Evolutionary conservation across 2,113 vertebrate species (phyloP).

Genomic region (Scomber japonicus): DNA sequence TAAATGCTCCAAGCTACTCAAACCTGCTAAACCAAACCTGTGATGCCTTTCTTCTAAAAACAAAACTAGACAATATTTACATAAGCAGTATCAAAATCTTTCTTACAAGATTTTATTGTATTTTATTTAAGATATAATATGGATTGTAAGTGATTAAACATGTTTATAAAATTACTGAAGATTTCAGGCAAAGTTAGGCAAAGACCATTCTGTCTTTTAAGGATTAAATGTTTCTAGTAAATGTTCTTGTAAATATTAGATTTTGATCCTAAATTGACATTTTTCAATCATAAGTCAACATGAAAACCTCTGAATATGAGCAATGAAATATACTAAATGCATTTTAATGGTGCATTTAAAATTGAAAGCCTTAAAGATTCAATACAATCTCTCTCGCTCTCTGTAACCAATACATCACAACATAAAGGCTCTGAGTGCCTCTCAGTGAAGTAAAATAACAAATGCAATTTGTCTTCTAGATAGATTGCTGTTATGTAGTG

Average conservation of each 20-base stretch:
- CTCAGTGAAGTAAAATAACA: not conserved
- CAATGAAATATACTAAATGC: no score
- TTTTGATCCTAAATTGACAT: no score
- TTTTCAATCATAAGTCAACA: no score
- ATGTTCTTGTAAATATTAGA: no score
- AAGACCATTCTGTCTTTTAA: not conserved
- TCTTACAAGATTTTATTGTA: no score
- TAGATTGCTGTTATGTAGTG: constrained; percentile 26
- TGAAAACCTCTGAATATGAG: no score
- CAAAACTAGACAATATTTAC: not conserved
- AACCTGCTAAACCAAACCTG: no score
- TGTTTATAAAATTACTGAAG: not conserved
- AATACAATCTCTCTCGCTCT: not conserved
- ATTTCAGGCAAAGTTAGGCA: not conserved
- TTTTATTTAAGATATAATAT: not conserved
- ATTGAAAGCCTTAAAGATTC: not conserved
- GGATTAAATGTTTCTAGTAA: not conserved
- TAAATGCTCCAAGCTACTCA: no score
- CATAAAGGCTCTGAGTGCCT: not conserved
- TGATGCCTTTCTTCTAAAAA: no score
- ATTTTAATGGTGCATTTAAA: no score
- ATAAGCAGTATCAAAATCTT: no score
- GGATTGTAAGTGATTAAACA: not conserved
- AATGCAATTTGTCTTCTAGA: constrained; percentile 10
- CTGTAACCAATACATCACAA: not conserved